Percentiles rank a stretch among this genome's conserved stretches.
Conservation (phyloP, 2,888 invertebrate species). For the Amblyjoppa proteus region DNA sequence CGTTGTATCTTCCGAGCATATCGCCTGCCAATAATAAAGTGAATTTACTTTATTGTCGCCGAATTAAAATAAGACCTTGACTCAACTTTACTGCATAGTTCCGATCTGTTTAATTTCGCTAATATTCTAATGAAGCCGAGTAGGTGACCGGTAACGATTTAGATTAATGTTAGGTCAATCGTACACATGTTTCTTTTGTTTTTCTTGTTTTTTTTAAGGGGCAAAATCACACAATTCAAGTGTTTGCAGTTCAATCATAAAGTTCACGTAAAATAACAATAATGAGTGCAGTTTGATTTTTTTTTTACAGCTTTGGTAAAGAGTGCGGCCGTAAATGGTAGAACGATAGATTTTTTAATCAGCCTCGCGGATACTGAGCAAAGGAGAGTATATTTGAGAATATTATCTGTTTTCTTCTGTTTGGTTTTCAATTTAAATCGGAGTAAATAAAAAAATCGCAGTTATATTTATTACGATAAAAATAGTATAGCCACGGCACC, state of each 20-base stretch:
- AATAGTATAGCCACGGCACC: conserved; percentile 77
- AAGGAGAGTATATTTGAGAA: conserved; percentile 47
- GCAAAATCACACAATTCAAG: background rate
- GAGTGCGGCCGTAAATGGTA: conserved; percentile 48
- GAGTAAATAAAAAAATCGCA: conserved; percentile 57
- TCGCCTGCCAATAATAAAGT: conserved; percentile 5
- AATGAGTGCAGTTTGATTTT: conserved; percentile 60
- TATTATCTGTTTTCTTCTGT: conserved; percentile 12
- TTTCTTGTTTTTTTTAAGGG: background rate
- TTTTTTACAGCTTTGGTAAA: conserved; percentile 55
- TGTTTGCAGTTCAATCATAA: conserved; percentile 46
- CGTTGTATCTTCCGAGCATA: conserved; percentile 3
- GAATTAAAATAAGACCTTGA: conserved; percentile 33
- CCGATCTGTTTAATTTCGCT: conserved; percentile 28
- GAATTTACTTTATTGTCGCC: conserved; percentile 47
- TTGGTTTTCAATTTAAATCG: conserved; percentile 27
- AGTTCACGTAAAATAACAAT: conserved; percentile 34
- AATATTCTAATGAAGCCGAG: conserved; percentile 44
- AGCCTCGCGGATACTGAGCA: conserved; percentile 48
- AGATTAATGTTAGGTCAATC: conserved; percentile 1
- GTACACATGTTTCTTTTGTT: background rate
- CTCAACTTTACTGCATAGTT: conserved; percentile 4
- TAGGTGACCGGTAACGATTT: conserved; percentile 3
- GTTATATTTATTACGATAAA: conserved; percentile 61
- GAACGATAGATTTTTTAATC: conserved; percentile 49